A percentile compares a stretch with the other conserved stretches of the same genome.
Conservation (phyloP, 2,888 invertebrate genomes). For the Tryphoninae sp. region DNA sequence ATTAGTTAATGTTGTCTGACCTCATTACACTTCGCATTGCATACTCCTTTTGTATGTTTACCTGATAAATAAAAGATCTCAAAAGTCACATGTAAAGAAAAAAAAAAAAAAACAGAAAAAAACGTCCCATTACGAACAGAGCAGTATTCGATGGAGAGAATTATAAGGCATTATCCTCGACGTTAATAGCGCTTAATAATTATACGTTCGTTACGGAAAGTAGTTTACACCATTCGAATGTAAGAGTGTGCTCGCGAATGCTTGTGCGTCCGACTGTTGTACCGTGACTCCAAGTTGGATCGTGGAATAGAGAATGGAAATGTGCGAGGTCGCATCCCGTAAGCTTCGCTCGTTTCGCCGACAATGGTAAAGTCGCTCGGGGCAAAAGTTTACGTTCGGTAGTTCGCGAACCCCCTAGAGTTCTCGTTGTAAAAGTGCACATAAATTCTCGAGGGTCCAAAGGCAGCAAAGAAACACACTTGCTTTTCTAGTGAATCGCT, state of each 20-base stretch:
- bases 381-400: slow-evolving; percentile 58
- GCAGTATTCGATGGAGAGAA: not conserved
- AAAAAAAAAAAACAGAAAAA: not conserved
- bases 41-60: slow-evolving; percentile 77
- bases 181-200: no score
- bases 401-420: slow-evolving; percentile 44
- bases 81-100: slow-evolving; percentile 69
- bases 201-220: no score
- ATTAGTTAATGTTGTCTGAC: slow-evolving; percentile 73
- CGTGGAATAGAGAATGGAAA: slow-evolving; percentile 31
- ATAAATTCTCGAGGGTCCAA: slow-evolving; percentile 45
- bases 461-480: slow-evolving; percentile 19
- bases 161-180: not conserved
- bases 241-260: no score
- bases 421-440: slow-evolving; percentile 38
- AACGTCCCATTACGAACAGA: not conserved
- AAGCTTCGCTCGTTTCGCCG: slow-evolving; percentile 48
- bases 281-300: slow-evolving; percentile 8
- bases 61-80: slow-evolving; percentile 78
- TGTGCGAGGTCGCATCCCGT: slow-evolving; percentile 48
- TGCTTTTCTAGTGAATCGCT: slow-evolving; percentile 7
- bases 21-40: slow-evolving; percentile 74
- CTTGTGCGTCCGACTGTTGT: no score
- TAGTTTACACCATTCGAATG: no score
- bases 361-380: slow-evolving; percentile 55